Evolutionary conservation across 2,797 vertebrate species (phyloP).

Genomic region (Anisognathus igniventris): DNA sequence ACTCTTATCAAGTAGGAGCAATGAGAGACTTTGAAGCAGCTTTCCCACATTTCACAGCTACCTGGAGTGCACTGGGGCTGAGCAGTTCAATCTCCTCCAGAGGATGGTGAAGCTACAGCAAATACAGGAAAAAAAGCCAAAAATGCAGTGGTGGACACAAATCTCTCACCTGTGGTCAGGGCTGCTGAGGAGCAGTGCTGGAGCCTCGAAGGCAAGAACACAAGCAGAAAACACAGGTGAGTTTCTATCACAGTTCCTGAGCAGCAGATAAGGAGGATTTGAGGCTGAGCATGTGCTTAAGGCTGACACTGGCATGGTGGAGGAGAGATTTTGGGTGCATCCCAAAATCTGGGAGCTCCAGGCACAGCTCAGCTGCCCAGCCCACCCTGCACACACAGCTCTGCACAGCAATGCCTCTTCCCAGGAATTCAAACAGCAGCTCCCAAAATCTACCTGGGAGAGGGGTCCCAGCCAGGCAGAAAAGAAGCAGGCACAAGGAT

Average conservation of each 20-base stretch:
- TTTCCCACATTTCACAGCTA: background rate
- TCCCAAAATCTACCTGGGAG: background rate
- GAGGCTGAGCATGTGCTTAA: background rate
- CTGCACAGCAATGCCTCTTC: background rate
- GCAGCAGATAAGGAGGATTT: background rate
- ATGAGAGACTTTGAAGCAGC: background rate
- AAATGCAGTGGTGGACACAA: background rate
- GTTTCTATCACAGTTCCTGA: background rate
- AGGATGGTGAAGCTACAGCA: background rate
- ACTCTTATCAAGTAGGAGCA: background rate
- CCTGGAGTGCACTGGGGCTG: background rate
- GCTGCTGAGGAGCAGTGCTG: conserved; percentile 16
- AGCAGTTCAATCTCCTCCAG: background rate
- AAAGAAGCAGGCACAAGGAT: background rate
- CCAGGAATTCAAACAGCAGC: background rate
- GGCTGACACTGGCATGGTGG: background rate
- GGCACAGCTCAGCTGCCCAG: background rate
- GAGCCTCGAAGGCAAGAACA: conserved; percentile 50
- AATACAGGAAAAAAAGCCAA: background rate
- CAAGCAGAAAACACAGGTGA: conserved; percentile 54
- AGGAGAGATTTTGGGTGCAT: background rate
- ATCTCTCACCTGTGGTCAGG: conserved; percentile 50
- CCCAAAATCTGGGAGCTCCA: background rate
- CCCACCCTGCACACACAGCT: background rate
- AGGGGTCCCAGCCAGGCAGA: background rate